Base-by-base conservation (phyloP, 2,888 invertebrate species). In the Linnaemya vulpina region DNA sequence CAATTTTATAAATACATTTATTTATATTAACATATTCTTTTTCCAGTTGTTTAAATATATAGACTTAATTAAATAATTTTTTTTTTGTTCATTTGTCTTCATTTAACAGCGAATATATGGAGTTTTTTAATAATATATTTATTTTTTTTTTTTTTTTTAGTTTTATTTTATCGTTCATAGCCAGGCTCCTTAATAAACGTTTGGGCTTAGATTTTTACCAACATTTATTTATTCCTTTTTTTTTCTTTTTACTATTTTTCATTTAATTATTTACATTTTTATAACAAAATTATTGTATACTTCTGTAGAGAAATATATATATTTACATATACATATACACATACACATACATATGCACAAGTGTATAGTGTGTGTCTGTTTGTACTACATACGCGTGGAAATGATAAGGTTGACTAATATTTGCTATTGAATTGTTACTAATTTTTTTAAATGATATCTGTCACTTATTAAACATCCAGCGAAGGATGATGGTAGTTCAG, bases 101-200 rank as follows among this genome's bases (percentile, higher is more conserved):
- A 74, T 84, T 77, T 81, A 84, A 81, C 84, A 84, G 84, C 84
- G 81, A 84, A 84, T 70, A 84, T 81, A 77, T 84, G 73, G 40
- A 80, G n/a, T 71, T 46, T 77, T 63, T 46, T 20, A n/a, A 13
- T 67, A 67, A 22, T 46, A 71, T 76, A 62, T 3, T 75, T 70
- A 63, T 30, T 25, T 17, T 40, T 30, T 40, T 70, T 25, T n/a
- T 58, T 30, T 76, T 1, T 30, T 65, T 13, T 74, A 35, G 1
- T 5, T 25, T 58, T 71, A 3, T 65, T 79, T 25, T 55, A 17
- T 51, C 55, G n/a, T 79, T 79, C 10, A 73, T 78, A 78, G 84
- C 77, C 63, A 81, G 77, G 77, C 74, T 68, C 70, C 30, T 63
- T 65, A 65, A 65, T 77, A 73, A 73, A 73, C 68, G 73, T 80